Conservation (phyloP, 2,888 invertebrate species). For the Drosophila antonietae region DNA sequence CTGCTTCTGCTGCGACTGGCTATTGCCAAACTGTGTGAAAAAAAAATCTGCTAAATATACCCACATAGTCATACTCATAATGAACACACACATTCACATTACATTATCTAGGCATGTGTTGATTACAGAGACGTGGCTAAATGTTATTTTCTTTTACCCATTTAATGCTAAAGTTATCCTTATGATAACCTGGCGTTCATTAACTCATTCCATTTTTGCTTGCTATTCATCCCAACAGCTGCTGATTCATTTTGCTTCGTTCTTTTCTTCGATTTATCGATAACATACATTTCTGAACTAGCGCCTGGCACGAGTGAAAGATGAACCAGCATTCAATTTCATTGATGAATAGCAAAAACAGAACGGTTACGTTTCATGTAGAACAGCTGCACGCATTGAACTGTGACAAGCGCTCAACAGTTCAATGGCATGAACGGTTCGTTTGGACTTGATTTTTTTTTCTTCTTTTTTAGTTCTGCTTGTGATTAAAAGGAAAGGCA, state of each 20-base stretch:
- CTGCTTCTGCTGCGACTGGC: slow-evolving; percentile 7
- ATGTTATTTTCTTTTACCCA: neutral
- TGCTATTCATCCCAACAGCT: neutral
- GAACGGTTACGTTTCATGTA: neutral
- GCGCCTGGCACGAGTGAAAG: neutral
- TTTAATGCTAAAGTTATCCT: neutral
- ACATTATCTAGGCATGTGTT: neutral
- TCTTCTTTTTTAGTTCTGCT: neutral
- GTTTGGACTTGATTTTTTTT: neutral
- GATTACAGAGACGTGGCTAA: slow-evolving; percentile 10
- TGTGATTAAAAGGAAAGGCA: neutral
- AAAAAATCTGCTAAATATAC: slow-evolving; percentile 30
- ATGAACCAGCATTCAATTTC: neutral
- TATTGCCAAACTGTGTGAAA: slow-evolving; percentile 38
- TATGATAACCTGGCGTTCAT: neutral
- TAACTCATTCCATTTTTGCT: too few species aligned
- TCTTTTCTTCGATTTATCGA: neutral
- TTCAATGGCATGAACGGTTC: neutral
- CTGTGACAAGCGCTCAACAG: slow-evolving; percentile 2
- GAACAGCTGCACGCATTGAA: neutral
- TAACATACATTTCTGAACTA: neutral
- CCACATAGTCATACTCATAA: neutral
- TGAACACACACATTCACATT: neutral
- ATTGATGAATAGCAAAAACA: neutral
- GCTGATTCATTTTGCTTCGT: neutral